Evolutionary conservation across 2,888 invertebrate genomes (phyloP).

Genomic region (Polyommatus iphigenia): DNA sequence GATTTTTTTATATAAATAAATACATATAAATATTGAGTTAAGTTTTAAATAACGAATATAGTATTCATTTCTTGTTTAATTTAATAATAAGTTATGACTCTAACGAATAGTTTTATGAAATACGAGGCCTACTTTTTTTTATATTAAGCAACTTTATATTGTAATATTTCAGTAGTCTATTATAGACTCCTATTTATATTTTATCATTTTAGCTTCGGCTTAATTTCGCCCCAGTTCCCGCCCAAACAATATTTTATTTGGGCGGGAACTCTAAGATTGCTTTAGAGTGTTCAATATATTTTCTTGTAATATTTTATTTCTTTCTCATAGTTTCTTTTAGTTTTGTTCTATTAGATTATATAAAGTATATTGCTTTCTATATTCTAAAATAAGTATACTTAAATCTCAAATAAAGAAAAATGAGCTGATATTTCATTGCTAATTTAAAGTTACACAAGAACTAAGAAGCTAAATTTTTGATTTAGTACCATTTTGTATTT

Average conservation of each 20-base stretch:
- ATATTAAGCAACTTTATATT: not conserved
- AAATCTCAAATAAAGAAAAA: not conserved
- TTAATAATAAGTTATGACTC: not conserved
- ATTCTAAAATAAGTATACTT: no score
- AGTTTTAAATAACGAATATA: no score
- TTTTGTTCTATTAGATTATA: no score
- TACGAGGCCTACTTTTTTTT: not conserved
- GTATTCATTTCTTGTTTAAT: no score
- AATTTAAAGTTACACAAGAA: not conserved
- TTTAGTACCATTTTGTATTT: no score
- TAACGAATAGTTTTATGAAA: not conserved
- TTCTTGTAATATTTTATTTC: no score
- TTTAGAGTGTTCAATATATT: no score
- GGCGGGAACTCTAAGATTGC: not conserved
- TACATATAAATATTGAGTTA: no score
- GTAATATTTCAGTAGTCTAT: not conserved
- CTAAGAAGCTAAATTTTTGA: no score
- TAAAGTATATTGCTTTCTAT: no score
- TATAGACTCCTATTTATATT: not conserved
- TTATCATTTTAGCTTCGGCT: not conserved
- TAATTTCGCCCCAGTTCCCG: not conserved
- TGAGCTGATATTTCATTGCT: not conserved
- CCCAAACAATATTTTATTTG: not conserved
- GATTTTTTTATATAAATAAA: no score
- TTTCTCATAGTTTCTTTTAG: no score